phyloP scores from a whole-genome alignment of 2,113 vertebrate species.

The Tragulus kanchil region DNA sequence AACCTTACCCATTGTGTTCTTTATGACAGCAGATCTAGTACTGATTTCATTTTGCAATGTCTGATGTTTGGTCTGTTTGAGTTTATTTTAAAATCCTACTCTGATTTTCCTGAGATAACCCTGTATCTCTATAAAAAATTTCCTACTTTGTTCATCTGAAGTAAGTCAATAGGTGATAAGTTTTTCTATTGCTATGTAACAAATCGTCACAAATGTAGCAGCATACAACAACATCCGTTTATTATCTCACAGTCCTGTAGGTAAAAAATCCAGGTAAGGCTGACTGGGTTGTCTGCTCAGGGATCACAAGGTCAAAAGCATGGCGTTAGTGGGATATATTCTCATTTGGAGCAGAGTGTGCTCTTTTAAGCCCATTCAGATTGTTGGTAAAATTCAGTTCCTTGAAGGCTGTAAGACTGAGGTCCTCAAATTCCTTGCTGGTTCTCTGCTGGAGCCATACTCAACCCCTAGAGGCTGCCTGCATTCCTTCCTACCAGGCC shows the following conservation, averaged over 20 bases:
- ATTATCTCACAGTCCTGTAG: not conserved
- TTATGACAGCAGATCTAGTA: not conserved
- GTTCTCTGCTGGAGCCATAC: not conserved
- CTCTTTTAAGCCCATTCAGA: not conserved
- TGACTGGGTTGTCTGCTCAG: not conserved
- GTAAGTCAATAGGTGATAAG: not conserved
- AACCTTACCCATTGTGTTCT: not conserved
- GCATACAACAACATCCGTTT: not conserved
- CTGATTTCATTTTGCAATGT: constrained; percentile 1
- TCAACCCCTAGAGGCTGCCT: not conserved
- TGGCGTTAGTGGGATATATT: not conserved
- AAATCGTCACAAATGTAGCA: not conserved
- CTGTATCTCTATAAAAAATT: not conserved
- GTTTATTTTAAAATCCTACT: not conserved
- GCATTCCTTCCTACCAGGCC: not conserved
- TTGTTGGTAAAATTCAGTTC: not conserved
- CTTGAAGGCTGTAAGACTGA: not conserved
- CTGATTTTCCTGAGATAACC: not conserved
- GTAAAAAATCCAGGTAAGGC: not conserved
- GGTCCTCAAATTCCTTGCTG: not conserved
- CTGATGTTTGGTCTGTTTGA: not conserved
- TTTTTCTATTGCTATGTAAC: constrained; percentile 14
- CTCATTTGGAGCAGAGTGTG: not conserved
- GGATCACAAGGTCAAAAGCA: not conserved
- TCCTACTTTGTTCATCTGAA: not conserved